Percentiles rank a stretch among this genome's conserved stretches.
Evolutionary conservation across 2,888 invertebrate species (phyloP).

Genomic region (Baronia brevicornis): DNA sequence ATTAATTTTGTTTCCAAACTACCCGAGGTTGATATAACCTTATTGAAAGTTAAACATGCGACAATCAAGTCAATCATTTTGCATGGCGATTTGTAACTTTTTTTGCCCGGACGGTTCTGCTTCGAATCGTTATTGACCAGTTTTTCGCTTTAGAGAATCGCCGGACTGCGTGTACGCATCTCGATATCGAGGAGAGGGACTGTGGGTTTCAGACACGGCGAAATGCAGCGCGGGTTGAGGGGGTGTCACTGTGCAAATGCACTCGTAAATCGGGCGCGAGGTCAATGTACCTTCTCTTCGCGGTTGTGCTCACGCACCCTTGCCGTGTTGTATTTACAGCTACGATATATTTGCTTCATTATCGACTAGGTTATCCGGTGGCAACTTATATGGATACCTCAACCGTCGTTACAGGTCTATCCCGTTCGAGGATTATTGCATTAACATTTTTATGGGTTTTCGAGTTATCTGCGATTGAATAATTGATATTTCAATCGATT

Average conservation of each 20-base stretch:
- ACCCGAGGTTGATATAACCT: too few relatives aligned
- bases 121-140: conserved; percentile 61
- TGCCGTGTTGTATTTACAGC: conserved; percentile 49
- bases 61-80: conserved; percentile 36
- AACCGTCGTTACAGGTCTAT: neutral
- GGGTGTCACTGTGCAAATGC: conserved; percentile 73
- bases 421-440: too few relatives aligned
- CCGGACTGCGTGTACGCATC: conserved; percentile 52
- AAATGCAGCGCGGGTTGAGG: conserved; percentile 30
- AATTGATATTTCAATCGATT: too few relatives aligned
- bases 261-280: conserved; percentile 65
- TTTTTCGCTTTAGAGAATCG: conserved; percentile 52
- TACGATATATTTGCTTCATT: conserved; percentile 53
- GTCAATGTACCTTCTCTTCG: conserved; percentile 57
- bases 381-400: conserved; percentile 1
- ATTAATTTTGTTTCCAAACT: too few relatives aligned
- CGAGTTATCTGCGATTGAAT: too few relatives aligned
- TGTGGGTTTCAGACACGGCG: conserved; percentile 19
- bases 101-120: conserved; percentile 39
- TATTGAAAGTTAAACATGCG: too few relatives aligned
- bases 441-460: too few relatives aligned
- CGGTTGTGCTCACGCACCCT: conserved; percentile 29
- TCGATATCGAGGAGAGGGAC: conserved; percentile 15
- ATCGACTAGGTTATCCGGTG: conserved; percentile 17
- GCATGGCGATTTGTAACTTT: conserved; percentile 40